Conservation (phyloP, 2,797 vertebrate genomes). For the Sorex maritimensis region DNA sequence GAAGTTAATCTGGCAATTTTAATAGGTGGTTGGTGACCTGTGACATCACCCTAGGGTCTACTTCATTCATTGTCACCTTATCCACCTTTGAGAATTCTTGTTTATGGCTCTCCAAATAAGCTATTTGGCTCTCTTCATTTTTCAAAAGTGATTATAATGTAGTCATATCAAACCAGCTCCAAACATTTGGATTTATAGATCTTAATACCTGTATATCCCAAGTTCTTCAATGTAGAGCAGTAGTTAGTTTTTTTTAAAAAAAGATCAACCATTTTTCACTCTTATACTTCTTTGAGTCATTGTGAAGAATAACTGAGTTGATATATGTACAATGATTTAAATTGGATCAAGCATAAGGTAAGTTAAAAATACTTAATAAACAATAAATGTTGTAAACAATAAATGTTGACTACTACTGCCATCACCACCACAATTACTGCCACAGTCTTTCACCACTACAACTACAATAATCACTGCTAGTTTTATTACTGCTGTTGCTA, state of each 20-base stretch:
- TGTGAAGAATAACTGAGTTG: not conserved
- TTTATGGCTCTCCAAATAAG: not conserved
- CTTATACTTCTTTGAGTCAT: not conserved
- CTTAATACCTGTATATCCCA: not conserved
- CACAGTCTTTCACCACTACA: not conserved
- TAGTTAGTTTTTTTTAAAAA: not conserved
- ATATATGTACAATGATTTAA: not conserved
- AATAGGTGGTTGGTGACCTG: not conserved
- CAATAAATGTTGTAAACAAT: not conserved
- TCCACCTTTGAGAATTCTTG: not conserved
- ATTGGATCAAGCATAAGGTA: not conserved
- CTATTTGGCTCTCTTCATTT: not conserved
- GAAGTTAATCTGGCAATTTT: constrained; percentile 39
- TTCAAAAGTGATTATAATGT: not conserved
- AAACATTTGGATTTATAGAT: not conserved
- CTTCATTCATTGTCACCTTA: not conserved
- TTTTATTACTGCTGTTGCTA: no score
- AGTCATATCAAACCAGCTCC: not conserved
- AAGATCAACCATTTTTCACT: not conserved
- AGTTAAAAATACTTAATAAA: not conserved
- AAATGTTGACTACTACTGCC: not conserved
- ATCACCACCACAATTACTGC: not conserved
- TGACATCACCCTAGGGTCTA: not conserved
- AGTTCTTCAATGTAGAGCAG: not conserved
- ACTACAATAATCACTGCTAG: no score